Percentiles rank a stretch among this genome's conserved stretches.
These are phyloP conservation scores for Mactromeris polynyma DNA, from an alignment of 2,888 invertebrate species.

Conservation along the genomic window DNA sequence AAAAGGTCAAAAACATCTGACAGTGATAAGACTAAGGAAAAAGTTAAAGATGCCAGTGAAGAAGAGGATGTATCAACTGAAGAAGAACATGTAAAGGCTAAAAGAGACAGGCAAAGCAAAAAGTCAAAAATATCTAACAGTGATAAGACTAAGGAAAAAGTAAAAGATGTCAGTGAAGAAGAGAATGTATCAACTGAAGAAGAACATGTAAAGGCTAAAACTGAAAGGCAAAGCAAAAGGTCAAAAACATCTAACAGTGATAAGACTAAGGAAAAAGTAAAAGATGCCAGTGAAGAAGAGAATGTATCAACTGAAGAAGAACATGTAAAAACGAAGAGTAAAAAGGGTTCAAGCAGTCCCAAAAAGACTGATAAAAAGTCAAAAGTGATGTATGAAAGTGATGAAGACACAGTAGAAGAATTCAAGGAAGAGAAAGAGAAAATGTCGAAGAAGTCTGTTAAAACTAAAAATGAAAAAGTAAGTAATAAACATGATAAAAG, in stretches of 20 bases:
- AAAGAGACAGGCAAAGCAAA: slow-evolving; percentile 35
- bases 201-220: slow-evolving; percentile 1
- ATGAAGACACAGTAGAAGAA: slow-evolving; percentile 26
- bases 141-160: slow-evolving; percentile 18
- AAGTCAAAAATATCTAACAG: slow-evolving; percentile 2
- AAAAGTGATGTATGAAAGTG: slow-evolving; percentile 11
- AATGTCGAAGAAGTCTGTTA: not conserved
- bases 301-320: slow-evolving; percentile 10
- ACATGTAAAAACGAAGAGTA: slow-evolving; percentile 16
- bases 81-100: slow-evolving; percentile 39
- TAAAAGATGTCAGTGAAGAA: slow-evolving; percentile 31
- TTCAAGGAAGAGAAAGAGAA: not conserved
- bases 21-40: too few relatives aligned
- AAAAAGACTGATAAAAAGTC: slow-evolving; percentile 30
- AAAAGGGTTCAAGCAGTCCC: slow-evolving; percentile 19
- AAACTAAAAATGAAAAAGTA: not conserved
- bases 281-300: slow-evolving; percentile 36
- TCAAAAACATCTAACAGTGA: not conserved
- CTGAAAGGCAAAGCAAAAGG: slow-evolving; percentile 25
- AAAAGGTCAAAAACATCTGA: slow-evolving; percentile 19
- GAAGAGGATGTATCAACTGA: slow-evolving; percentile 8
- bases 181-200: slow-evolving; percentile 20
- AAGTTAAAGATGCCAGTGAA: slow-evolving; percentile 37
- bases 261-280: slow-evolving; percentile 20
- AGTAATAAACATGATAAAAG: not conserved